These are phyloP conservation scores for Chionis minor DNA, from an alignment of 2,113 vertebrate genomes.

Conservation along the genomic window DNA sequence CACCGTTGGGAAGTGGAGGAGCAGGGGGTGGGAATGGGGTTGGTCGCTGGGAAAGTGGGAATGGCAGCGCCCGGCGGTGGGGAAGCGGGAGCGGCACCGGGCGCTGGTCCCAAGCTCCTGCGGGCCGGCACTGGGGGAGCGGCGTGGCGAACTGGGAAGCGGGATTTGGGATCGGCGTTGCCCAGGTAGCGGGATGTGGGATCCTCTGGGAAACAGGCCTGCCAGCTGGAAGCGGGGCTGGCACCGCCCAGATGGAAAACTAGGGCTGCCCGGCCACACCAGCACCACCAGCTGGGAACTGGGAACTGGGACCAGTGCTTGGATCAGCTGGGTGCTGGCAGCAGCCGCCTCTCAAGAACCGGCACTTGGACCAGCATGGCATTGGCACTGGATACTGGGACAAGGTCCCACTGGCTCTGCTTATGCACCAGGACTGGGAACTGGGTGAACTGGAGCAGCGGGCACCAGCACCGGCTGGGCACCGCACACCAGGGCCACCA, in stretches of 20 bases:
- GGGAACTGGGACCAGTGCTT: neutral
- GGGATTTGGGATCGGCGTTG: too few relatives aligned
- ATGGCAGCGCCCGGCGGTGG: neutral
- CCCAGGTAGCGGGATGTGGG: too few relatives aligned
- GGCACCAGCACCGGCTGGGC: neutral
- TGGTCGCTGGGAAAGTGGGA: neutral
- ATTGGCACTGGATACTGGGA: neutral
- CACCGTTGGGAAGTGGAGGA: too few relatives aligned
- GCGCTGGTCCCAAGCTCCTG: neutral
- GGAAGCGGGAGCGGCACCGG: neutral
- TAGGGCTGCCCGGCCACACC: neutral
- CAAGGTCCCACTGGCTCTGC: neutral
- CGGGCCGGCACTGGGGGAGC: too few relatives aligned
- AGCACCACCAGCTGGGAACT: neutral
- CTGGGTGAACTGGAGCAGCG: neutral
- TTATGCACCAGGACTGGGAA: neutral
- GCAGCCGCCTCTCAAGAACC: neutral
- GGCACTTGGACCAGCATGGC: neutral
- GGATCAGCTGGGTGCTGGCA: too few relatives aligned
- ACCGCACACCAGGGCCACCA: neutral
- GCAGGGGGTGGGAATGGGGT: too few relatives aligned
- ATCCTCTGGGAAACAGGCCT: neutral
- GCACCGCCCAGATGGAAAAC: neutral
- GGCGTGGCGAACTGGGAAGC: neutral
- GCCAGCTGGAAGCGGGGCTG: neutral